A percentile compares a stretch with the other conserved stretches of the same genome.
These are phyloP conservation scores for Punctoribates punctum DNA, from an alignment of 2,888 invertebrate species.

Conservation along the genomic window DNA sequence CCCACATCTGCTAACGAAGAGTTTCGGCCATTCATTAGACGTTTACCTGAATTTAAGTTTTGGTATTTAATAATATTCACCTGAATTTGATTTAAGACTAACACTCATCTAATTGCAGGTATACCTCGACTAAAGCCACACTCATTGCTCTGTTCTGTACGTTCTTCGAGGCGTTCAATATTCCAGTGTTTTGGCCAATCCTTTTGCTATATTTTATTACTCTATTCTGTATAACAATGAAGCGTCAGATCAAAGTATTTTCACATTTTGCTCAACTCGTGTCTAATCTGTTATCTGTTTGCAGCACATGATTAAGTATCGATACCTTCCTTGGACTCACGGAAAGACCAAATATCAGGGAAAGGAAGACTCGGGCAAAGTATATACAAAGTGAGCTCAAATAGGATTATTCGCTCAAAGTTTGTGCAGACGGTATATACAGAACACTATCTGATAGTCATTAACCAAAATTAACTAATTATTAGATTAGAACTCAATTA, in stretches of 20 bases:
- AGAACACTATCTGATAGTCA: constrained; percentile 3
- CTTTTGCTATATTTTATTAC: constrained; percentile 99
- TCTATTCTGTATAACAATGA: constrained; percentile 97
- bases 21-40: constrained; percentile 91
- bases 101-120: constrained; percentile 54
- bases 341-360: constrained; percentile 64
- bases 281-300: constrained; percentile 50
- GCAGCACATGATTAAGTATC: constrained; percentile 99
- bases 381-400: constrained; percentile 45
- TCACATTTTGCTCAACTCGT: background rate
- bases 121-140: constrained; percentile 91
- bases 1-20: constrained; percentile 95
- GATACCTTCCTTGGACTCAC: constrained; percentile 96
- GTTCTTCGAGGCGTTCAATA: constrained; percentile 94
- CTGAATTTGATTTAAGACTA: background rate
- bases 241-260: constrained; percentile 94
- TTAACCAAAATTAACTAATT: background rate
- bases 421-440: constrained; percentile 10
- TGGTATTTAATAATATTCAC: constrained; percentile 63
- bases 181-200: constrained; percentile 99
- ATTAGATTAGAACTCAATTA: background rate
- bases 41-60: constrained; percentile 99
- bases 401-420: constrained; percentile 42
- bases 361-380: constrained; percentile 49
- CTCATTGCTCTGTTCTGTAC: constrained; percentile 84